phyloP scores from a whole-genome alignment of 1,140 invertebrate genomes.

The Ips nitidus region DNA sequence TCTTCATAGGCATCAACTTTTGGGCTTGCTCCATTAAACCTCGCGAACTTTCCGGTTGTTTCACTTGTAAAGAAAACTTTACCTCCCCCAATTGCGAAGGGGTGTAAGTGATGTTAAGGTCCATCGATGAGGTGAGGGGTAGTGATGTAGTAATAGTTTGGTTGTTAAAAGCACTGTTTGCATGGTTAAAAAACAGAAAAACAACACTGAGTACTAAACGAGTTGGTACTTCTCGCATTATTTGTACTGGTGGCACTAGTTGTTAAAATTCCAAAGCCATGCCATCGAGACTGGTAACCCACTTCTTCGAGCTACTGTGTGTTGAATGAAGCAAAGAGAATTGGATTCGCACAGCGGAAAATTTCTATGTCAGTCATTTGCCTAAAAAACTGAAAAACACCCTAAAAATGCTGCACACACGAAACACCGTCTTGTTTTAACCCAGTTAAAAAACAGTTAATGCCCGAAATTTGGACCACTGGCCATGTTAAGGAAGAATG shows the following conservation, averaged over 20 bases:
- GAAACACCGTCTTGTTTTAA: too few relatives aligned
- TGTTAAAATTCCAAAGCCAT: neutral
- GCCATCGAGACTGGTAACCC: neutral
- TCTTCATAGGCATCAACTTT: conserved; percentile 32
- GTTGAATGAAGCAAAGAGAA: too few relatives aligned
- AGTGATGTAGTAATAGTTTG: neutral
- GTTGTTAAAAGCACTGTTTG: neutral
- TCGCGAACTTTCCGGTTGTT: neutral
- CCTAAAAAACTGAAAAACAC: too few relatives aligned
- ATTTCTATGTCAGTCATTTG: too few relatives aligned
- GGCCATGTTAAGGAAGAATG: too few relatives aligned
- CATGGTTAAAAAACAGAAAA: neutral
- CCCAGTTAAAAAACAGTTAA: too few relatives aligned
- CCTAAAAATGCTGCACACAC: too few relatives aligned
- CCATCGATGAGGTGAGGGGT: neutral
- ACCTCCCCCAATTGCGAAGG: too few relatives aligned
- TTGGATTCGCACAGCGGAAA: too few relatives aligned
- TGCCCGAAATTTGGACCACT: too few relatives aligned
- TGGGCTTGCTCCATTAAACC: conserved; percentile 24
- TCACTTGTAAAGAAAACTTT: too few relatives aligned
- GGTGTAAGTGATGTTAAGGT: neutral
- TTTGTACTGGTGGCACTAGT: neutral
- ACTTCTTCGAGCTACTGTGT: neutral
- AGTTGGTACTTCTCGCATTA: neutral
- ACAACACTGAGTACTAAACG: neutral